These are phyloP conservation scores for Amorpha juglandis DNA, from an alignment of 2,888 invertebrate species.

Conservation along the genomic window DNA sequence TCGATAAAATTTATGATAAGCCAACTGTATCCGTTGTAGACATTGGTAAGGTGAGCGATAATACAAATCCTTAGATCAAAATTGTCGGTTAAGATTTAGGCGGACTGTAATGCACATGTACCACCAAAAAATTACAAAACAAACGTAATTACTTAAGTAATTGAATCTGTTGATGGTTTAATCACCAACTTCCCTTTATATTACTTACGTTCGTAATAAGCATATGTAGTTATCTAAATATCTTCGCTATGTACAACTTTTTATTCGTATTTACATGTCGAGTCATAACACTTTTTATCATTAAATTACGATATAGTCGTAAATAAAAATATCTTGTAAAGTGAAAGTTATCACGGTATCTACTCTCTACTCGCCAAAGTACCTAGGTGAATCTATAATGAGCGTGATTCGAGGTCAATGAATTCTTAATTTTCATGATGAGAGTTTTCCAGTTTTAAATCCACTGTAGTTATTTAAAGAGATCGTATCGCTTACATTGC, in stretches of 20 bases:
- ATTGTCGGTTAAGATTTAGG: no score
- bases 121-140: no score
- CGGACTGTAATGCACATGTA: no score
- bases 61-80: not conserved
- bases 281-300: not conserved
- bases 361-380: not conserved
- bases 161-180: no score
- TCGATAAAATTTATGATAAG: slow-evolving; percentile 24
- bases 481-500: not conserved
- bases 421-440: slow-evolving; percentile 8
- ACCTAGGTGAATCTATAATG: not conserved
- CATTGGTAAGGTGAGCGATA: not conserved
- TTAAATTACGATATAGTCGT: not conserved
- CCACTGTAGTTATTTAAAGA: slow-evolving; percentile 1
- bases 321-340: not conserved
- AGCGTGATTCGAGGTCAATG: slow-evolving; percentile 7
- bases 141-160: no score
- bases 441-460: slow-evolving; percentile 29
- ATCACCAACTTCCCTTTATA: no score
- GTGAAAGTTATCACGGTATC: not conserved
- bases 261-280: no score
- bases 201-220: no score
- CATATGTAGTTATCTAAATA: no score
- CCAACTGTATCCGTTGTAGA: slow-evolving; percentile 8
- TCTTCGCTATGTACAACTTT: no score